Evolutionary conservation across 2,113 vertebrate genomes (phyloP).

Genomic region (Heptranchias perlo): DNA sequence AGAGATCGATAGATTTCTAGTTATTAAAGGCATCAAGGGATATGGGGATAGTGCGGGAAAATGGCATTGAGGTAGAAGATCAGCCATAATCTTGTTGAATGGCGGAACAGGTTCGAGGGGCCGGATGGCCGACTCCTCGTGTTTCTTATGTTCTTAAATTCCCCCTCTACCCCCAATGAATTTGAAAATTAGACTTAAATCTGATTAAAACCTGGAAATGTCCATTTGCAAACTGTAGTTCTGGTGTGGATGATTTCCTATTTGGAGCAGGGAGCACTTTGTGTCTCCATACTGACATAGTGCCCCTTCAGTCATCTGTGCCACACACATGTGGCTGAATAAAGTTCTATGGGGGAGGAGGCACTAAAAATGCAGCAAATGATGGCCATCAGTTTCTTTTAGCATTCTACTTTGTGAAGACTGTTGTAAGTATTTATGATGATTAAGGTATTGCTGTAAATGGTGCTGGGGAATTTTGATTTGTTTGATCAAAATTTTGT

Average conservation of each 20-base stretch:
- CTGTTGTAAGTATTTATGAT: not conserved
- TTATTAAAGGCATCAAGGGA: too few relatives aligned
- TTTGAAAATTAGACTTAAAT: not conserved
- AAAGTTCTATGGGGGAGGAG: not conserved
- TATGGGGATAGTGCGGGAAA: too few relatives aligned
- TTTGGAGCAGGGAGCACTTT: not conserved
- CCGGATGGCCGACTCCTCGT: too few relatives aligned
- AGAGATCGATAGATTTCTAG: too few relatives aligned
- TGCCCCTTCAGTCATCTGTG: not conserved
- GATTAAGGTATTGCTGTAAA: not conserved
- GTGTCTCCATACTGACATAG: too few relatives aligned
- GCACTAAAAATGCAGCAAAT: not conserved
- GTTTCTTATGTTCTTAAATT: too few relatives aligned
- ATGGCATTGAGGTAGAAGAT: too few relatives aligned
- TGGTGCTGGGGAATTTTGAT: not conserved
- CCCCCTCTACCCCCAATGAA: too few relatives aligned
- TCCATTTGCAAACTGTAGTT: not conserved
- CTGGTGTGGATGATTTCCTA: not conserved
- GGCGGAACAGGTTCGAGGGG: too few relatives aligned
- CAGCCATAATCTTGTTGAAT: too few relatives aligned
- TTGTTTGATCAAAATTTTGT: not conserved
- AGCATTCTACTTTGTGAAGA: not conserved
- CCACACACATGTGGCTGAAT: not conserved
- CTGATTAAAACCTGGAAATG: not conserved
- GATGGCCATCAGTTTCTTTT: not conserved